Evolutionary conservation across 2,797 vertebrate species (phyloP).

Genomic region (Octomys mimax): DNA sequence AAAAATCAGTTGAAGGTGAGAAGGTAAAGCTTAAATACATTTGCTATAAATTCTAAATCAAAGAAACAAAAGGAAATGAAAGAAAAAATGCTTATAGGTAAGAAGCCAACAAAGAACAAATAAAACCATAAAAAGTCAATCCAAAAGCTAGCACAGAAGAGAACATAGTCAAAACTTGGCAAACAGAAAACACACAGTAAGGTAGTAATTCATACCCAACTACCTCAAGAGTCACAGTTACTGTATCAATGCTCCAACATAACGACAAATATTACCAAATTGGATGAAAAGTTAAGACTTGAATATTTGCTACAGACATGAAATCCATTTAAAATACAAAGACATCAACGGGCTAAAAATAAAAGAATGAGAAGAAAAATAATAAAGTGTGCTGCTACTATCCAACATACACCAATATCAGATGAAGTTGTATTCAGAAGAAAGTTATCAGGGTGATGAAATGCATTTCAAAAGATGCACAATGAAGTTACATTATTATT

Average conservation of each 20-base stretch:
- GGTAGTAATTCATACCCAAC: background rate
- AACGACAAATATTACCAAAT: background rate
- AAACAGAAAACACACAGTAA: background rate
- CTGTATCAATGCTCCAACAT: background rate
- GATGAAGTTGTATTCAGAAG: background rate
- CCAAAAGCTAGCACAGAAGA: background rate
- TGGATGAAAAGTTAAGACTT: background rate
- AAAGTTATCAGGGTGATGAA: background rate
- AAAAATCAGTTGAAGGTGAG: slow-evolving; percentile 1
- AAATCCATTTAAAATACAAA: slow-evolving; percentile 40
- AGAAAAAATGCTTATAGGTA: background rate
- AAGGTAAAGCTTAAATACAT: background rate
- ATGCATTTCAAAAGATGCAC: no score
- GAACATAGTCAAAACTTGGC: background rate
- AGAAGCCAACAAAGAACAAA: slow-evolving; percentile 21
- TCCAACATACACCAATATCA: background rate
- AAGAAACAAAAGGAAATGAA: background rate
- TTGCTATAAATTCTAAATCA: background rate
- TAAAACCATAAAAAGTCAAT: background rate
- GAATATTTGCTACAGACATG: background rate
- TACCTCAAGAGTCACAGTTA: background rate
- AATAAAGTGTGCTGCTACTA: background rate
- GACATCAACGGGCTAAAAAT: background rate
- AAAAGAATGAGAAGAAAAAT: background rate
- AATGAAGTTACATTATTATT: background rate